These are phyloP conservation scores for Morone chrysops DNA, from an alignment of 2,113 vertebrate genomes.

Conservation along the genomic window DNA sequence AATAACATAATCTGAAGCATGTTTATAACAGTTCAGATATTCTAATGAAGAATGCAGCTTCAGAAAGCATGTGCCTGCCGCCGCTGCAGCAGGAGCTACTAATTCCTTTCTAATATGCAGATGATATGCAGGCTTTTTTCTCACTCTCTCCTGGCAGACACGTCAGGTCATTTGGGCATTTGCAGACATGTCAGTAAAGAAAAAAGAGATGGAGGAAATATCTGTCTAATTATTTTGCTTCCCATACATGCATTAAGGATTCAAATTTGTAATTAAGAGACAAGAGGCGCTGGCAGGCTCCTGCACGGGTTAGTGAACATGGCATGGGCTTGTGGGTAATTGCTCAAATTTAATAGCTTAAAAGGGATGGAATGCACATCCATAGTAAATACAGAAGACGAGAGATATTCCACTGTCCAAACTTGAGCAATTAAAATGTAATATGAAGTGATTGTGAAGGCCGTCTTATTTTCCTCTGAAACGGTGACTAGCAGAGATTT, in stretches of 20 bases:
- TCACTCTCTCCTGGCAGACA: conserved; percentile 68
- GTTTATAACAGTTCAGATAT: conserved; percentile 76
- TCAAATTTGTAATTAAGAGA: conserved; percentile 95
- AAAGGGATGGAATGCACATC: conserved; percentile 83
- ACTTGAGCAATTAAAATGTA: conserved; percentile 82
- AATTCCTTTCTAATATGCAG: conserved; percentile 78
- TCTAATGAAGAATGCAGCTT: conserved; percentile 74
- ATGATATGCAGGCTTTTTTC: conserved; percentile 75
- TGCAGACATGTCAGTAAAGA: conserved; percentile 81
- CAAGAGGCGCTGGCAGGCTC: conserved; percentile 91
- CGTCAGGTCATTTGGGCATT: conserved; percentile 79
- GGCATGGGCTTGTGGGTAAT: conserved; percentile 88
- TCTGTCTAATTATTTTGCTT: conserved; percentile 93
- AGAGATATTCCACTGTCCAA: conserved; percentile 68
- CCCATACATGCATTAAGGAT: conserved; percentile 90
- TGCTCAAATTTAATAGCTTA: conserved; percentile 88
- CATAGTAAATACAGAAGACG: conserved; percentile 65
- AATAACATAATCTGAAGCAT: conserved; percentile 73
- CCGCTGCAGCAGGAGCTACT: conserved; percentile 50
- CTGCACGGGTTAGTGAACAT: conserved; percentile 92
- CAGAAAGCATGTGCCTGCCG: conserved; percentile 49
- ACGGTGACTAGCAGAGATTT: conserved; percentile 14
- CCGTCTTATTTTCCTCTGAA: conserved; percentile 23
- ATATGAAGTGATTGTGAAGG: conserved; percentile 51
- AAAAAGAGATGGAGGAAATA: conserved; percentile 84